A percentile compares a stretch with the other conserved stretches of the same genome.
These are phyloP conservation scores for Bufo gargarizans DNA, from an alignment of 2,113 vertebrate genomes.

Conservation along the genomic window DNA sequence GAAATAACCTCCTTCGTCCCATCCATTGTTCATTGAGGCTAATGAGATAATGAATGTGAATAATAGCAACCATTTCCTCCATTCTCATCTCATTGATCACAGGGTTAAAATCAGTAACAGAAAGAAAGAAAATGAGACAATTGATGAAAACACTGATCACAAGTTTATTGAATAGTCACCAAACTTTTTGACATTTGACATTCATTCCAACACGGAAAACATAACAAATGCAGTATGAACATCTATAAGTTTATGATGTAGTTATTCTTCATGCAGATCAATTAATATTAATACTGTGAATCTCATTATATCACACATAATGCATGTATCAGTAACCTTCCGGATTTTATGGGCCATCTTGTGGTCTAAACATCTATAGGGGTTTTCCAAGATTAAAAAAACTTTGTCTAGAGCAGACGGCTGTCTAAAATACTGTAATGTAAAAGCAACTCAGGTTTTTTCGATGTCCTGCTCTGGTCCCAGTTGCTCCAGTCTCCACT, in stretches of 20 bases:
- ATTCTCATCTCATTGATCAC: neutral
- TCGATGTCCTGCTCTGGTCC: too few relatives aligned
- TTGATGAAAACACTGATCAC: neutral
- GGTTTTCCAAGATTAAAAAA: neutral
- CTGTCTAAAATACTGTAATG: too few relatives aligned
- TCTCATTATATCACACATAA: neutral
- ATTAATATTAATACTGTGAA: neutral
- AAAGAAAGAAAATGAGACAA: neutral
- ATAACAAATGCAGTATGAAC: neutral
- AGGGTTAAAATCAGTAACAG: neutral
- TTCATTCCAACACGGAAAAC: neutral
- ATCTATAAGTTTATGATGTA: neutral
- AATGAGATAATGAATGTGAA: neutral
- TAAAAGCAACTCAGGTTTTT: too few relatives aligned
- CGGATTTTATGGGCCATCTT: neutral
- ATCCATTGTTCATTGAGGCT: neutral
- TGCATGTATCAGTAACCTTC: neutral
- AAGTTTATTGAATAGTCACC: neutral
- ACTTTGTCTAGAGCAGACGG: too few relatives aligned
- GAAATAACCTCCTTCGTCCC: neutral
- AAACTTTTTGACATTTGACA: neutral
- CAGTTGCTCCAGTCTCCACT: too few relatives aligned
- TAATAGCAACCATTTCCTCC: neutral
- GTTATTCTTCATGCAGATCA: neutral
- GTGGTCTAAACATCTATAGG: neutral